Evolutionary conservation across 2,888 invertebrate species (phyloP), one percentile per base, ranked within the genome.

Genomic region (Odontomyia ornata): DNA sequence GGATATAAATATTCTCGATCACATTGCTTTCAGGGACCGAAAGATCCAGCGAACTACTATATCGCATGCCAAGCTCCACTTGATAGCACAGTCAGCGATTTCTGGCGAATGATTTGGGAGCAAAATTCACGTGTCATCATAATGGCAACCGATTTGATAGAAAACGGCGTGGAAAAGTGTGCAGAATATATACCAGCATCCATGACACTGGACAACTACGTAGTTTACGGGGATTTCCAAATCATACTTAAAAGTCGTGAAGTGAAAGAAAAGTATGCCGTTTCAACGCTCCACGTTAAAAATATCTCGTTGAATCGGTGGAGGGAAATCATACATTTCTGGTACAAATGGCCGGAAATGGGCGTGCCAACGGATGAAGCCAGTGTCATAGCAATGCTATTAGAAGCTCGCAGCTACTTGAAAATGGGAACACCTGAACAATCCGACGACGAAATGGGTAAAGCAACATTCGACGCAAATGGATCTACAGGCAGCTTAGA

Each of bases 21-120:
- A n/a, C n/a, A n/a, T n/a, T 60, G 25, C 30, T 65, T 65, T n/a
- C 85, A 97, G 96, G 97, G 97, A 73, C 95, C 95, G 0, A 94
- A 93, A 82, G 93, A 93, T 83, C 91, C 92, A 23, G 91, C 91
- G 30, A 93, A 93, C 82, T 94, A 93, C 85, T 98, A 97, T 87
- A 96, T 98, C 46, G 95, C 96, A 21, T 94, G 95, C 82, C 97
- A 98, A 87, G 97, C 95, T 11, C 97, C 97, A 0, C 88, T 97
- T 80, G 91, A 93, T 77, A 91, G 91, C 80, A 97, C 97, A 0
- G 92, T 95, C 0, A 89, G 89, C 36, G 97, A 98, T 87, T 97
- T 97, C 86, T 98, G 97, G 97, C 90, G 95, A 60, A 97, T 98
- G 97, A 91, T 97, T 72, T 97, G 97, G 97, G 96, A 97, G 83